Conservation (phyloP, 2,888 invertebrate genomes). For the Lagria hirta region DNA sequence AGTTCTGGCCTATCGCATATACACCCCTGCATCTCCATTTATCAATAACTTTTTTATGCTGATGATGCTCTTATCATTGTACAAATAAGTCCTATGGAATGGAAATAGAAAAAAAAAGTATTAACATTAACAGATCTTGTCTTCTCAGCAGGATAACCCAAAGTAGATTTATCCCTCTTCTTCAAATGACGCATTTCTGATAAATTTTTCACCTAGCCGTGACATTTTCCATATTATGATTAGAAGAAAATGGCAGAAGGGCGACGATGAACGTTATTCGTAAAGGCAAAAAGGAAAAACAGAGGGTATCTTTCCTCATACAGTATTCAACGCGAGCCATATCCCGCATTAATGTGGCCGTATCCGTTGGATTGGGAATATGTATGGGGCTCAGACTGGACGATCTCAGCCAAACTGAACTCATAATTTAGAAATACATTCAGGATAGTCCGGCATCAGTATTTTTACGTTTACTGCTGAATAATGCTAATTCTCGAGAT, state of each 20-base stretch:
- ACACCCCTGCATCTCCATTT: conserved; percentile 24
- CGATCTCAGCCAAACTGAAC: conserved; percentile 39
- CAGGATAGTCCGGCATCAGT: conserved; percentile 36
- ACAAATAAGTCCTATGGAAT: neutral
- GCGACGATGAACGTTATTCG: conserved; percentile 11
- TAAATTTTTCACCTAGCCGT: conserved; percentile 15
- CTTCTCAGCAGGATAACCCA: conserved; percentile 7
- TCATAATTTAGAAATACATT: conserved; percentile 45
- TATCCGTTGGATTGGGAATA: conserved; percentile 46
- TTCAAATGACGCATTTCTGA: conserved; percentile 9
- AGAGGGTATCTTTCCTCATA: conserved; percentile 34
- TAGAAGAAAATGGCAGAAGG: conserved; percentile 15
- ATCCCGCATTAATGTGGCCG: conserved; percentile 46
- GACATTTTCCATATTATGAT: conserved; percentile 25
- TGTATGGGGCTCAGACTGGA: conserved; percentile 40
- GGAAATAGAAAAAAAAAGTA: conserved; percentile 4
- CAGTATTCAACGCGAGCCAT: conserved; percentile 48
- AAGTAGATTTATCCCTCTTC: no score
- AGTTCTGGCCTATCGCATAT: conserved; percentile 34
- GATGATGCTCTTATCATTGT: conserved; percentile 2
- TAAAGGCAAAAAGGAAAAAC: conserved; percentile 12
- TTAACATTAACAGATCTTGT: conserved; percentile 37
- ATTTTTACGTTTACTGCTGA: conserved; percentile 36
- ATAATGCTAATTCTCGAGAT: conserved; percentile 31
- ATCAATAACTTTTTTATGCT: conserved; percentile 18